phyloP scores from a whole-genome alignment of 2,888 invertebrate genomes.

The Chorisops tibialis region DNA sequence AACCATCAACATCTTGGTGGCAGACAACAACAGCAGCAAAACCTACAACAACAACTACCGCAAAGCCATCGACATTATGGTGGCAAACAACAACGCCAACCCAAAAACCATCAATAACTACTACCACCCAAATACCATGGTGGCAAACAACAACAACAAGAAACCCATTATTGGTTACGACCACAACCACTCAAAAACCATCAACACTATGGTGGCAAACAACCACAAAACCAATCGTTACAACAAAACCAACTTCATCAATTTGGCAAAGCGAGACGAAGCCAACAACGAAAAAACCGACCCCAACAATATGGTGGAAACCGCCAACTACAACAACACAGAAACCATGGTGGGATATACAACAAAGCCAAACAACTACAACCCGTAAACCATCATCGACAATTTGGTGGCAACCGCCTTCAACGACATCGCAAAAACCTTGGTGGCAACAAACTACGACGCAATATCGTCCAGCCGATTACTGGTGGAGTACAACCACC shows the following conservation, averaged over 20 bases:
- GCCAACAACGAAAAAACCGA: slow-evolving; percentile 1
- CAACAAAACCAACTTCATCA: slow-evolving; percentile 6
- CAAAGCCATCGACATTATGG: slow-evolving; percentile 30
- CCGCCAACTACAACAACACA: slow-evolving; percentile 4
- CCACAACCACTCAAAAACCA: slow-evolving; percentile 15
- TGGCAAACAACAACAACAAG: slow-evolving; percentile 9
- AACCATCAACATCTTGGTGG: slow-evolving; percentile 9
- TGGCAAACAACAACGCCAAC: slow-evolving; percentile 27
- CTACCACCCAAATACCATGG: slow-evolving; percentile 9
- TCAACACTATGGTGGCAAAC: slow-evolving; percentile 29
- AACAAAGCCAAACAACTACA: too few relatives aligned
- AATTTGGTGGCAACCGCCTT: slow-evolving; percentile 14
- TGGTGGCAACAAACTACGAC: slow-evolving; percentile 10
- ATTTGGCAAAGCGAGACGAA: background rate
- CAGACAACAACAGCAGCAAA: background rate
- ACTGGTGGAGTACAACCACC: background rate
- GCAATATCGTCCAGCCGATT: background rate
- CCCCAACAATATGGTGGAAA: slow-evolving; percentile 2
- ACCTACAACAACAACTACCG: slow-evolving; percentile 5
- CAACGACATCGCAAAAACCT: slow-evolving; percentile 5
- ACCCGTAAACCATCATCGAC: slow-evolving; percentile 7
- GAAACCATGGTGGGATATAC: slow-evolving; percentile 29
- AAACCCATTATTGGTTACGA: background rate
- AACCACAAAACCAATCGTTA: slow-evolving; percentile 9
- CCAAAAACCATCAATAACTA: slow-evolving; percentile 29